Evolutionary conservation across 2,113 vertebrate species (phyloP).

Genomic region (Rhagologus leucostigma): DNA sequence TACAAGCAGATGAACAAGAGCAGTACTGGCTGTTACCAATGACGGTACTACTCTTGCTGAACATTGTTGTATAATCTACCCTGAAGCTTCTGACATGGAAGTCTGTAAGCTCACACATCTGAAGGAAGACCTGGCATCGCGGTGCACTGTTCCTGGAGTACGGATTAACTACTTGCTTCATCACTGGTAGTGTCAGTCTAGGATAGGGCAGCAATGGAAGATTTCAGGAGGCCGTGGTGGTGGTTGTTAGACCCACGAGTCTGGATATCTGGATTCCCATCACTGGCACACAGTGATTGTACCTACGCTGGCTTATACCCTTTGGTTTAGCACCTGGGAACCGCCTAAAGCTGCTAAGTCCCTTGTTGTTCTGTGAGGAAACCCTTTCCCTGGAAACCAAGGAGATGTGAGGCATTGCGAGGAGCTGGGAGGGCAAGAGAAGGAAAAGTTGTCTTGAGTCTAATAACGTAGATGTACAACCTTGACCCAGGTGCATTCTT

Average conservation of each 20-base stretch:
- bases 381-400: not conserved
- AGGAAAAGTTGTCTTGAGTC: not conserved
- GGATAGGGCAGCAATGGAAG: not conserved
- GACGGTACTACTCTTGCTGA: not conserved
- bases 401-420: not conserved
- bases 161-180: not conserved
- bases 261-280: not conserved
- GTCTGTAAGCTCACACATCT: not conserved
- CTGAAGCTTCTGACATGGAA: not conserved
- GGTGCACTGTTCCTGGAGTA: not conserved
- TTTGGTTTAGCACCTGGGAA: not conserved
- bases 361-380: not conserved
- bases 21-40: not conserved
- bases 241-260: accelerated
- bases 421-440: not conserved
- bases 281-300: not conserved
- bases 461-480: not conserved
- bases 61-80: not conserved
- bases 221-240: not conserved
- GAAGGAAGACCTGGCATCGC: not conserved
- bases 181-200: not conserved
- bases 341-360: not conserved
- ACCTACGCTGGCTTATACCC: not conserved
- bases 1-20: not conserved
- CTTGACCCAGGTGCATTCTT: not conserved